Base-by-base conservation (phyloP, 2,113 vertebrate species). In the Pyrgilauda ruficollis region DNA sequence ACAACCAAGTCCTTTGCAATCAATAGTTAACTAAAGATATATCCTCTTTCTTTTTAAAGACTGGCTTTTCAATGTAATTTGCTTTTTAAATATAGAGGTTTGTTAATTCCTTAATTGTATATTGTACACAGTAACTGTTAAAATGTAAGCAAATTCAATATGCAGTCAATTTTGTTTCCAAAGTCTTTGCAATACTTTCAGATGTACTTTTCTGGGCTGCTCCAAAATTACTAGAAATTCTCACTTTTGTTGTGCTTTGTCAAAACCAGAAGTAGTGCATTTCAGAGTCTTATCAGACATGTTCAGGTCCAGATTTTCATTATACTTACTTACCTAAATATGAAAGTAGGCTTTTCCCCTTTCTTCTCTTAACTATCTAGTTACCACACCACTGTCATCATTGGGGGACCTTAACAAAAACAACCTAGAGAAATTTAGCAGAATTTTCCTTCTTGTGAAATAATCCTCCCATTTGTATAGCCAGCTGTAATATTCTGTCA, bases 301-400 rank as follows among this genome's bases (percentile, higher is more conserved):
- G 3, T 37, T 92, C 9, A 49, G 11, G 69, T 83, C 13, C 26
- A 76, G 53, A 73, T 83, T 85, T 84, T 84, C 11, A 37, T 83
- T 64, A 56, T 26, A 33, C 24, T 91, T 92, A 26, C 23, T 70
- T 64, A 53, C 8, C 24, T 16, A 85, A 59, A 28, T 37, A 76
- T 30, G 9, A 72, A 95, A 61, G 23, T 20, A n/a, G 33, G 10
- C 1, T 61, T 73, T 88, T 80, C 44, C 37, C 20, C 19, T 72
- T 97, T 37, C 19, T 11, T 64, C 12, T 90, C 17, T 64, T 41
- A 53, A 13, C 17, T 72, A 28, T 72, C 19, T 72, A 30, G 21
- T 80, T 92, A 90, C 70, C 7, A 33, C 39, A 86, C 37, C 85
- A 62, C 75, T 80, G 79, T 49, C 58, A 73, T 50, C 84, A 89